Base-by-base conservation (phyloP, 1,140 invertebrate genomes). In the Ooceraea biroi region DNA sequence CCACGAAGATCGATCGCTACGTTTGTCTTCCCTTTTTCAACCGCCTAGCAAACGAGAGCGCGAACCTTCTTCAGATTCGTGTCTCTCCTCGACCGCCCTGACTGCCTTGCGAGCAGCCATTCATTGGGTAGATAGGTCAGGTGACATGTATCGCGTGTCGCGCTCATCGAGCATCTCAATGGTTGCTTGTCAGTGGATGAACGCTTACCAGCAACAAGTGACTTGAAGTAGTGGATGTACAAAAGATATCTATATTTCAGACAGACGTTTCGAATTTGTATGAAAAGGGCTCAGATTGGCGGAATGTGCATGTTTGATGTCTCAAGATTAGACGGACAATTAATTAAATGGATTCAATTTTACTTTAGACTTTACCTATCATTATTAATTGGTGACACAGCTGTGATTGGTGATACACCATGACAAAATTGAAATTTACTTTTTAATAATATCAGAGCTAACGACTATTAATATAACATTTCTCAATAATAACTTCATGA, bases 71-170 rank as follows among this genome's bases (percentile, higher is more conserved):
- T 86, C 69, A 57, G 44, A 27, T 44, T 65, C 48, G 63, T 65
- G 71, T 83, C 36, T 73, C 69, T 58, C 46, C 46, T 84, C 4
- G 22, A 10, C 84, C 11, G 58, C 1, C 12, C 22, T 72, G 72
- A n/a, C 41, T 41, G 41, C 41, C 68, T 50, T 58, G 58, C 58
- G 30, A 66, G 71, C 76, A 84, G 61, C 80, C 80, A 84, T 87
- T 84, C 72, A 66, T 58, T 66, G 65, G 41, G 27, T 52, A 58
- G 72, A 69, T 46, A 46, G 71, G 65, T 87, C 85, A 76, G 80
- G 85, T 83, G 80, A 83, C 86, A 71, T 55, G 72, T 86, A 87
- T 87, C 85, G 80, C 85, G 84, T 86, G 84, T 83, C 78, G 76
- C 36, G 36, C 76, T 80, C 65, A 52, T 60, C 65, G 61, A 46